phyloP scores from a whole-genome alignment of 2,113 vertebrate species.

The Eublepharis macularius region DNA sequence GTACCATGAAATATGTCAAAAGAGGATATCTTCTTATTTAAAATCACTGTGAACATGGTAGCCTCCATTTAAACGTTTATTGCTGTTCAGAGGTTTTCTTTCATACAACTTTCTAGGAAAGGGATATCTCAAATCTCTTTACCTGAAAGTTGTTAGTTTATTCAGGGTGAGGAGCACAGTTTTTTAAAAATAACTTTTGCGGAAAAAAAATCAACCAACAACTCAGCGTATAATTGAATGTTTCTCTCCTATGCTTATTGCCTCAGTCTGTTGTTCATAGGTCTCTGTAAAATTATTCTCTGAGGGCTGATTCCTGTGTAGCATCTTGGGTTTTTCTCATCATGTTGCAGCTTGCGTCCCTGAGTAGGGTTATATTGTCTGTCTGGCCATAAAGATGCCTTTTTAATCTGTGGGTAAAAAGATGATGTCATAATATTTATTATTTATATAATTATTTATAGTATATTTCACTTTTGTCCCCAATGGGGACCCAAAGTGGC shows the following conservation, averaged over 20 bases:
- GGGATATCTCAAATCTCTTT: neutral
- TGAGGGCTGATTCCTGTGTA: neutral
- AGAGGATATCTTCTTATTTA: conserved; percentile 1
- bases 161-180: neutral
- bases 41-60: neutral
- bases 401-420: neutral
- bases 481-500: too few species aligned
- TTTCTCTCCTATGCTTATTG: neutral
- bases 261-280: neutral
- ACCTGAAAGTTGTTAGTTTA: neutral
- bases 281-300: neutral
- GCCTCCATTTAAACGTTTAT: neutral
- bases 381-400: neutral
- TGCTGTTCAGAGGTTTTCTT: neutral
- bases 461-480: too few species aligned
- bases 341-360: neutral
- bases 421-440: too few species aligned
- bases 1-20: conserved; percentile 10
- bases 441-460: too few species aligned
- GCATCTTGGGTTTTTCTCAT: neutral
- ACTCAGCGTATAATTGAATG: neutral
- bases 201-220: neutral
- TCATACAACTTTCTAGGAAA: neutral
- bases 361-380: neutral
- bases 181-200: neutral